Evolutionary conservation across 2,888 invertebrate genomes (phyloP), one percentile per base, ranked within the genome.

Genomic region (Cerceris ruficornis): DNA sequence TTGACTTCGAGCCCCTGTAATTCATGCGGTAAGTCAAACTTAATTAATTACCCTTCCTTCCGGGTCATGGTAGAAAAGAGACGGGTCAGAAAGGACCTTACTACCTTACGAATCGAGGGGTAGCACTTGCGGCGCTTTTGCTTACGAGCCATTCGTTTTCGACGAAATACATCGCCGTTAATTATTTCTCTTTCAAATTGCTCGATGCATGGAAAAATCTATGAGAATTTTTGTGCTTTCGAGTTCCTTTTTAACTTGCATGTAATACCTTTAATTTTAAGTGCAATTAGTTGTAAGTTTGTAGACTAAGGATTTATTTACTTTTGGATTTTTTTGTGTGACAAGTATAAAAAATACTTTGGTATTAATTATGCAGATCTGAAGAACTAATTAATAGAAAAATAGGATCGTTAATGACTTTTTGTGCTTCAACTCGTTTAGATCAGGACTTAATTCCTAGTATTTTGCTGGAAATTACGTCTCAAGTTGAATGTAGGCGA

Each of bases 1-100:
- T 90, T 88, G 89, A 88, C 88, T 86, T 77, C 83, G 84, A 81
- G 83, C 86, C 87, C 84, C 86, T 83, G 90, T 89, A 90, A 92
- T 92, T 92, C 90, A 88, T 89, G 90, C 88, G 89, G 87, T 88
- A 88, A 91, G 91, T 90, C 90, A 91, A 91, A 91, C 90, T 87
- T 89, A 90, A 91, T 91, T 91, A 91, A 91, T 91, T 91, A 91
- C 84, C 83, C 83, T 75, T 78, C 75, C 67, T 69, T 49, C 49
- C 43, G 46, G 28, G 28, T 61, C 62, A 49, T n/a, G 54, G 7
- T 6, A 49, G 52, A 49, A 61, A 65, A 69, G n/a, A 58, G 58
- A 55, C 50, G 62, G 66, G 9, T 60, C 8, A 41, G 59, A 39
- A 67, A 71, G 69, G 72, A 70, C 73, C 76, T 78, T 77, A 28